phyloP scores from a whole-genome alignment of 2,113 vertebrate species.

The Pituophis catenifer region DNA sequence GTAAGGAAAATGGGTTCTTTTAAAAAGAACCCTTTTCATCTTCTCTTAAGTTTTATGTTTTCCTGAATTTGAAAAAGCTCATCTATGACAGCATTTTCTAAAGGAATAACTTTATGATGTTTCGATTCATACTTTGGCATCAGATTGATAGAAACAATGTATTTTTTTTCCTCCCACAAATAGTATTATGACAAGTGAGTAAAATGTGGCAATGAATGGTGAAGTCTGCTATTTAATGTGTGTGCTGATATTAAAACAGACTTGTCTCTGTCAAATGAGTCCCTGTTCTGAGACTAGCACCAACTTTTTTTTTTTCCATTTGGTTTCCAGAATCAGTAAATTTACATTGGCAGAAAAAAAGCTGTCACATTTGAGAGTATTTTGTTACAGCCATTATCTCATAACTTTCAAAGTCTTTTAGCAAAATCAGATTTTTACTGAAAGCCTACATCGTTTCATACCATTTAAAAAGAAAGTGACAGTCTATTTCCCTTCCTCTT shows the following conservation, averaged over 20 bases:
- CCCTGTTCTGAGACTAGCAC: slow-evolving; percentile 63
- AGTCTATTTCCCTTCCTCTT: slow-evolving; percentile 54
- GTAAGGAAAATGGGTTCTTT: neutral
- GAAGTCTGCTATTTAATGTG: slow-evolving; percentile 53
- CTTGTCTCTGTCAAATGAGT: slow-evolving; percentile 61
- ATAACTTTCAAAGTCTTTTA: slow-evolving; percentile 73
- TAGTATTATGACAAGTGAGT: slow-evolving; percentile 50
- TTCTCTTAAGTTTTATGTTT: neutral
- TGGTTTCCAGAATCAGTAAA: slow-evolving; percentile 70
- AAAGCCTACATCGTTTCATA: slow-evolving; percentile 73
- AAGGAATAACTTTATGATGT: slow-evolving; percentile 31
- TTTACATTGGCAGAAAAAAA: slow-evolving; percentile 69
- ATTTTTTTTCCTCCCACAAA: neutral
- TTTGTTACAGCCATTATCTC: slow-evolving; percentile 76
- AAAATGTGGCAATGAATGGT: slow-evolving; percentile 50
- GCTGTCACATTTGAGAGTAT: slow-evolving; percentile 72
- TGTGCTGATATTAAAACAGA: slow-evolving; percentile 56
- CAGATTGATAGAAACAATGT: slow-evolving; percentile 51
- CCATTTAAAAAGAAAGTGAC: slow-evolving; percentile 75
- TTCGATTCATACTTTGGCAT: slow-evolving; percentile 33
- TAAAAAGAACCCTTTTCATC: neutral
- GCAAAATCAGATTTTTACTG: slow-evolving; percentile 71
- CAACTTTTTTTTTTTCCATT: slow-evolving; percentile 65
- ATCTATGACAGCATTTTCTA: slow-evolving; percentile 34
- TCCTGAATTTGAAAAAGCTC: neutral